phyloP scores from a whole-genome alignment of 2,888 invertebrate species.

The Aquatica leii region DNA sequence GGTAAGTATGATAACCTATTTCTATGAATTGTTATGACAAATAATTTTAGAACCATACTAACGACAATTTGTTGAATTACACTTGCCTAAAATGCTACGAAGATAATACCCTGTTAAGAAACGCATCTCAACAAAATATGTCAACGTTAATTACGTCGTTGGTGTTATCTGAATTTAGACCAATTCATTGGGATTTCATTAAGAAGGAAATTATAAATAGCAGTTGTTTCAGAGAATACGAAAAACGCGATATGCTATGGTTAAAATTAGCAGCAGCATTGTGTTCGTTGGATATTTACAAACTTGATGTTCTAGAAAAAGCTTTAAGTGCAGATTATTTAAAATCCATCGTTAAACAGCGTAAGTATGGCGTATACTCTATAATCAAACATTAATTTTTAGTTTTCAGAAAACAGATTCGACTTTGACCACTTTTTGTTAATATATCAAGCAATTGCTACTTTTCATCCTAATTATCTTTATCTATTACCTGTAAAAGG shows the following conservation, averaged over 20 bases:
- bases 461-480: conserved; percentile 51
- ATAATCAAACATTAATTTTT: conserved; percentile 13
- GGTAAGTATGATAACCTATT: conserved; percentile 60
- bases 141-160: conserved; percentile 65
- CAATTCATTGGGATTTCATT: conserved; percentile 66
- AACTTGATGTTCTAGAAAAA: conserved; percentile 62
- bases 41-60: conserved; percentile 65
- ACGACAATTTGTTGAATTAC: conserved; percentile 67
- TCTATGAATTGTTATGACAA: conserved; percentile 1
- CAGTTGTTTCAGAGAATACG: conserved; percentile 45
- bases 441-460: conserved; percentile 64
- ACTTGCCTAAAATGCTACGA: conserved; percentile 62
- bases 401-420: conserved; percentile 33
- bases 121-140: conserved; percentile 59
- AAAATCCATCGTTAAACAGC: conserved; percentile 49
- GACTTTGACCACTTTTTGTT: conserved; percentile 59
- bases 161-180: conserved; percentile 67
- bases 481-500: conserved; percentile 59
- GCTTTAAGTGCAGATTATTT: conserved; percentile 65
- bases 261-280: conserved; percentile 66
- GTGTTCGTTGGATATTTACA: conserved; percentile 67
- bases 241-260: conserved; percentile 61
- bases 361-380: conserved; percentile 48
- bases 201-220: conserved; percentile 44
- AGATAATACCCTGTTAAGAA: conserved; percentile 58